Base-by-base conservation (phyloP, 1,140 invertebrate genomes). In the Dolichoris vasculosae region DNA sequence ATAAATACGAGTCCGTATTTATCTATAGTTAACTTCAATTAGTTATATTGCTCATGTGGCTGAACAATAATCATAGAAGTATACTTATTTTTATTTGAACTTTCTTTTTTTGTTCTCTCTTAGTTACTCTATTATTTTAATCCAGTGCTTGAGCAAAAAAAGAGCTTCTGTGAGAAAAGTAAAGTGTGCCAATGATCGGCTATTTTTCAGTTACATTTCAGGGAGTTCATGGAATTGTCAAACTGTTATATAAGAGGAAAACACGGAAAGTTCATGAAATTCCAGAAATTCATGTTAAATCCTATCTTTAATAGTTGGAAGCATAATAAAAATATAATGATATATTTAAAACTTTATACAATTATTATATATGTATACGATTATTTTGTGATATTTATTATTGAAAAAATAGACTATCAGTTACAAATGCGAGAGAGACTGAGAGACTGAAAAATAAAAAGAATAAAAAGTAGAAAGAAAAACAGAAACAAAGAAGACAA, bases 191-290 rank as follows among this genome's bases (percentile, higher is more conserved):
- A 40, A 40, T 40, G 9, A 40, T 20, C 11, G 35, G 23, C 67
- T 2, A 40, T 17, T 1, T 71, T 71, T 35, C 26, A 80, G 26
- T 80, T 59, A 59, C 11, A n/a, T 67, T 43, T 81, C n/a, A 20
- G 77, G 30, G 63, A 40, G 69, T 11, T 81, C n/a, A 63, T 81
- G 17, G 43, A 81, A 64, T 38, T 63, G 38, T 40, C 35, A 6
- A 1, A 17, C 30, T 38, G 17, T 81, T 81, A 13, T n/a, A 17
- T 63, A 81, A 81, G 40, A 63, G 43, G 63, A 63, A 69, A 81
- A 69, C 23, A 71, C 35, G 67, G 67, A 71, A 40, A 71, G 15
- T 17, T 71, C 67, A 48, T 43, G n/a, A 9, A 8, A 64, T 30
- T 48, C 23, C 43, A 69, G 55, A 63, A 8, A 69, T 64, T 46